phyloP scores from a whole-genome alignment of 2,888 invertebrate genomes.

The Acrobasis suavella region DNA sequence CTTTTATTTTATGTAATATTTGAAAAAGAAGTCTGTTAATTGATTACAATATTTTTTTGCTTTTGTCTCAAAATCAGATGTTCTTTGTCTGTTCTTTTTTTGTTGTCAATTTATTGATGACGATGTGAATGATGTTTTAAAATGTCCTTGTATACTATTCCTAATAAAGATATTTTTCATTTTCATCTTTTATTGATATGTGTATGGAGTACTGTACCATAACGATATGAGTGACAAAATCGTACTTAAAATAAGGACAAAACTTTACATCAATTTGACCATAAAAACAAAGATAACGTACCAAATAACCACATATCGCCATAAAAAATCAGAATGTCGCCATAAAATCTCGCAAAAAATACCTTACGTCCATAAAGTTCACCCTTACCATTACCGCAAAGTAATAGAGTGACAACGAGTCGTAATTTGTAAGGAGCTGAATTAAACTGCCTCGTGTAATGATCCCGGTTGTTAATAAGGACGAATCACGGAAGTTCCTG shows the following conservation, averaged over 20 bases:
- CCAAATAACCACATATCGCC: constrained; percentile 1
- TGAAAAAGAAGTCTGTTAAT: too few relatives aligned
- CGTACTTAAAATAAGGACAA: neutral
- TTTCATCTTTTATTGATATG: too few relatives aligned
- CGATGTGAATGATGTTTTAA: too few relatives aligned
- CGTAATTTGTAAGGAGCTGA: constrained; percentile 48
- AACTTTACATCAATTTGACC: neutral
- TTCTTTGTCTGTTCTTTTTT: too few relatives aligned
- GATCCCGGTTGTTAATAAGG: constrained; percentile 44
- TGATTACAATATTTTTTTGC: too few relatives aligned
- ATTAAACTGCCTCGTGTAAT: constrained; percentile 46
- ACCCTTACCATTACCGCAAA: constrained; percentile 36
- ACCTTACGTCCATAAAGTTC: constrained; percentile 15
- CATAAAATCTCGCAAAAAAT: constrained; percentile 15
- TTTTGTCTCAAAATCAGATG: too few relatives aligned
- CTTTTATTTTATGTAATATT: too few relatives aligned
- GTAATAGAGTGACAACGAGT: constrained; percentile 47
- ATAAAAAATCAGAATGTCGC: neutral
- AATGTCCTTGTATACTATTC: too few relatives aligned
- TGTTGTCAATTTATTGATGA: too few relatives aligned
- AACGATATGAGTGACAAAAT: too few relatives aligned
- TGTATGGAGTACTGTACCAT: too few relatives aligned
- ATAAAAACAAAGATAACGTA: constrained; percentile 2
- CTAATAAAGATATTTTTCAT: too few relatives aligned
- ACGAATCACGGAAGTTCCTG: constrained; percentile 38